phyloP scores from a whole-genome alignment of 2,113 vertebrate species.

The Madoqua kirkii region DNA sequence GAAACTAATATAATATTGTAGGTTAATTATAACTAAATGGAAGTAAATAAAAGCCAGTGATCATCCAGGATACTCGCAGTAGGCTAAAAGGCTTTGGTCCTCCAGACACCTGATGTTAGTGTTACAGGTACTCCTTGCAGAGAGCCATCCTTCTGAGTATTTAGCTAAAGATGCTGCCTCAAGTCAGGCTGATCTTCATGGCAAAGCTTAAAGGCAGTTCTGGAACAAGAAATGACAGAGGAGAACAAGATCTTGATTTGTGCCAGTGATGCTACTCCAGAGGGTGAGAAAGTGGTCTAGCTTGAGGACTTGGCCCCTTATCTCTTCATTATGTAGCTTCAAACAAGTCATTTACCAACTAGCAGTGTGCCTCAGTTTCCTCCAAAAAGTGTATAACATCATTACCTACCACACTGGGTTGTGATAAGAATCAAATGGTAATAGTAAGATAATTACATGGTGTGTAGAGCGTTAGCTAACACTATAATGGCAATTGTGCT shows the following conservation, averaged over 20 bases:
- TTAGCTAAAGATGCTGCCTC: background rate
- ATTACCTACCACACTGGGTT: background rate
- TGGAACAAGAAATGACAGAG: background rate
- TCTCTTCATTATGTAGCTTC: background rate
- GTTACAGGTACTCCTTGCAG: background rate
- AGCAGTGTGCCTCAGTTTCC: background rate
- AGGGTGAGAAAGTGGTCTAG: background rate
- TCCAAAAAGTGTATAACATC: background rate
- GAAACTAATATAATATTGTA: background rate
- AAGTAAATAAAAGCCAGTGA: background rate
- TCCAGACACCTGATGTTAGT: background rate
- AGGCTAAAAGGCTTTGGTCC: background rate
- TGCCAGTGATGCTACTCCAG: background rate
- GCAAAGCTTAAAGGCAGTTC: background rate
- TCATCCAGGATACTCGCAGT: background rate
- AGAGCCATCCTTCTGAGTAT: background rate
- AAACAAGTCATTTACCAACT: background rate
- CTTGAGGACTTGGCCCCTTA: background rate
- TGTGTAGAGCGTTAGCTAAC: background rate
- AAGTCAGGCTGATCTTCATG: background rate
- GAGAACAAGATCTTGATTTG: background rate
- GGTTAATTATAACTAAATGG: background rate
- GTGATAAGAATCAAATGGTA: background rate
- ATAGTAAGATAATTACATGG: background rate
- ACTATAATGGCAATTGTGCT: background rate